These are phyloP conservation scores for Dexiosoma caninum DNA, from an alignment of 2,888 invertebrate species.

Conservation along the genomic window DNA sequence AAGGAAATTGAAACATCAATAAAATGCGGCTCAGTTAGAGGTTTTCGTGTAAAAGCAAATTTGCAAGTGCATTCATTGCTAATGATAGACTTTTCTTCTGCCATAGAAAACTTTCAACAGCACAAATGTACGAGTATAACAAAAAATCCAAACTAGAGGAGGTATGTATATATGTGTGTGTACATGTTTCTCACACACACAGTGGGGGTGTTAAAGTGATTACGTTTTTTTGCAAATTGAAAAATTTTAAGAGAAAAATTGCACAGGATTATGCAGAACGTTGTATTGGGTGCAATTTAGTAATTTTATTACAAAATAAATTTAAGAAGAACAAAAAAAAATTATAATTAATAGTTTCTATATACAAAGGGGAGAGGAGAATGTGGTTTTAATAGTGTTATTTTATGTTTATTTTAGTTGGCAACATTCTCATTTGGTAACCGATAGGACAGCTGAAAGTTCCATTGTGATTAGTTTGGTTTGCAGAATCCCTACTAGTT, in stretches of 20 bases:
- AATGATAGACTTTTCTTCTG: slow-evolving; percentile 40
- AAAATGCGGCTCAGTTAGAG: slow-evolving; percentile 61
- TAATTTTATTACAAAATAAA: background rate
- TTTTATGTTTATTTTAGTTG: too few species aligned
- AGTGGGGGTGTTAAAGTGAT: background rate
- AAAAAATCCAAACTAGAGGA: background rate
- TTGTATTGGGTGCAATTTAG: background rate
- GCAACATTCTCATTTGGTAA: too few species aligned
- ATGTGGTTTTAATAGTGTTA: too few species aligned
- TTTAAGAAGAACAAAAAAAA: background rate
- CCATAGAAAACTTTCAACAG: background rate
- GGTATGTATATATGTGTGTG: background rate
- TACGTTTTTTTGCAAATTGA: background rate
- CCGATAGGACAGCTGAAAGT: too few species aligned
- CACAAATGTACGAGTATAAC: background rate
- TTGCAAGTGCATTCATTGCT: slow-evolving; percentile 42
- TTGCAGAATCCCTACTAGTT: too few species aligned
- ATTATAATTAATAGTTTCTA: background rate
- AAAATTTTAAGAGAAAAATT: background rate
- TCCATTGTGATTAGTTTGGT: too few species aligned
- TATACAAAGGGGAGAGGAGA: background rate
- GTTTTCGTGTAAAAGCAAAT: slow-evolving; percentile 37
- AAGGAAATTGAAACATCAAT: slow-evolving; percentile 70
- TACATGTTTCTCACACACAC: too few species aligned
- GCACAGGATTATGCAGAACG: background rate